These are phyloP conservation scores for Mobula birostris DNA, from an alignment of 2,113 vertebrate species.

Conservation along the genomic window DNA sequence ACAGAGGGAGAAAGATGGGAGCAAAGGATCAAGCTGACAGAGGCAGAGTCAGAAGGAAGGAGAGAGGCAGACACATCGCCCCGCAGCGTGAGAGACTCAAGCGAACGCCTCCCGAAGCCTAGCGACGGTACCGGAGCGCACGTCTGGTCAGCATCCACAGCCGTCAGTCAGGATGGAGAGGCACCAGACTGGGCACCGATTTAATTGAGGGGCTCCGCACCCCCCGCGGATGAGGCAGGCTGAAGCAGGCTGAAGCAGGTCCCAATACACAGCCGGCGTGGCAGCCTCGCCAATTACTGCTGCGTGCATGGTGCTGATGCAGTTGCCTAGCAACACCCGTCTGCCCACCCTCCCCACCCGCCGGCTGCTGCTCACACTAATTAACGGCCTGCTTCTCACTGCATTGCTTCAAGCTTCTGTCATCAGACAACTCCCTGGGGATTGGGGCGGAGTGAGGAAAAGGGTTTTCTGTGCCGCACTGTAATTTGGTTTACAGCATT, in stretches of 20 bases:
- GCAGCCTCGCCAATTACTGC: slow-evolving; percentile 80
- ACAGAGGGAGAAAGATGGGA: background rate
- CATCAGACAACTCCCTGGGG: background rate
- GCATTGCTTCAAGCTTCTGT: slow-evolving; percentile 8
- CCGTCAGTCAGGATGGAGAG: slow-evolving; percentile 54
- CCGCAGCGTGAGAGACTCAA: background rate
- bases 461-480: background rate
- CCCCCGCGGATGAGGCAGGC: slow-evolving; percentile 58
- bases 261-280: slow-evolving; percentile 77
- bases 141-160: no score
- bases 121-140: no score
- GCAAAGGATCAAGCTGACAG: background rate
- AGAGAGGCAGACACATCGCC: background rate
- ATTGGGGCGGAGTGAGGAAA: background rate
- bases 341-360: slow-evolving; percentile 5
- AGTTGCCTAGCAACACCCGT: slow-evolving; percentile 83
- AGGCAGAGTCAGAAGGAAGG: background rate
- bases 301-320: slow-evolving; percentile 75
- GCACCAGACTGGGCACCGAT: slow-evolving; percentile 68
- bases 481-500: background rate
- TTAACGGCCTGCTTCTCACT: background rate
- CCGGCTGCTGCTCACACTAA: slow-evolving; percentile 1
- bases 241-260: slow-evolving; percentile 63
- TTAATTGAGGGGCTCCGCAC: slow-evolving; percentile 70
- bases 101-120: no score